These are phyloP conservation scores for Prorops nasuta DNA, from an alignment of 1,140 invertebrate species.

Conservation along the genomic window DNA sequence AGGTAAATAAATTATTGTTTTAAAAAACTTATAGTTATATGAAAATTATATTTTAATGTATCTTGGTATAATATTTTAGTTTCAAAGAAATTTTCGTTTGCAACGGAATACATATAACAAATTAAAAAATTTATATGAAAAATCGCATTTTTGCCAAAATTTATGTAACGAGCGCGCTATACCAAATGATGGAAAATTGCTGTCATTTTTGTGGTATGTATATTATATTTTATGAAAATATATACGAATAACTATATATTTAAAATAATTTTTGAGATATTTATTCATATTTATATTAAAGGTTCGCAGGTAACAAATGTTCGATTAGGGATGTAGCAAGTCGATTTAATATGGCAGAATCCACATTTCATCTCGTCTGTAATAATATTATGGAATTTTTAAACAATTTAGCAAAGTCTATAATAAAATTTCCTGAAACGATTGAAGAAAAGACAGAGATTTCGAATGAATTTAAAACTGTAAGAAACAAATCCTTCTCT, in stretches of 20 bases:
- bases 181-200: no score
- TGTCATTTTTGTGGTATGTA: conserved; percentile 17
- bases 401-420: conserved; percentile 7
- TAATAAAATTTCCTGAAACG: conserved; percentile 16
- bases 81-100: conserved; percentile 12
- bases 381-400: conserved; percentile 12
- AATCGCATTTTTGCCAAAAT: conserved; percentile 12
- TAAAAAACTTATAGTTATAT: no score
- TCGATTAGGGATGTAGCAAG: conserved; percentile 8
- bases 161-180: no score
- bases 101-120: conserved; percentile 5
- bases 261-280: no score
- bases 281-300: conserved; percentile 2
- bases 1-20: no score
- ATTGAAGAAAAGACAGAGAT: conserved; percentile 16
- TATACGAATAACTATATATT: not conserved
- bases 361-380: conserved; percentile 7
- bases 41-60: no score
- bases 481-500: not conserved
- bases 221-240: not conserved
- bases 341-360: conserved; percentile 8
- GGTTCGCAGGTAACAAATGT: conserved; percentile 19
- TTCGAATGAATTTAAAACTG: conserved; percentile 14
- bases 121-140: conserved; percentile 11
- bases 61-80: no score